Base-by-base conservation (phyloP, 2,113 vertebrate species). In the Hippocampus abdominalis region DNA sequence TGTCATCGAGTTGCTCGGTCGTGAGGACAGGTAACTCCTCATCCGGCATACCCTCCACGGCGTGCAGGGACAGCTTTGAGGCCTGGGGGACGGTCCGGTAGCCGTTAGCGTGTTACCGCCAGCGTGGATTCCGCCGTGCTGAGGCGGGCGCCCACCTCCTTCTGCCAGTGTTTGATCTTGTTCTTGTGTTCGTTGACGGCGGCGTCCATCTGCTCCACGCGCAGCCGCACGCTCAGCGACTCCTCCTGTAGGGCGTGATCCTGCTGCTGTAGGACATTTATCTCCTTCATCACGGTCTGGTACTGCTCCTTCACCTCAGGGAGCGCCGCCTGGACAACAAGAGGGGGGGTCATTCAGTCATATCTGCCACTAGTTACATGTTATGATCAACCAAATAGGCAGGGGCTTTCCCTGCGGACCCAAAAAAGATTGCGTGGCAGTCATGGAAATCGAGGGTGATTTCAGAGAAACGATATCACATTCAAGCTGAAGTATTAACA, bases 101-200 rank as follows among this genome's bases (percentile, higher is more conserved):
- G 56, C 27, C 6, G 57, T 32, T 60, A 60, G 15, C 2, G 16
- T 59, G 25, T 29, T 29, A 27, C 25, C 13, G 21, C 2, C n/a
- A 48, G 4, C 9, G 25, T 32, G 42, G 8, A 39, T 23, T 57
- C 18, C 3, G 0, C 21, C 0, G 32, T 7, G 32, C 12, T 1
- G 18, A 20, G 11, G 39, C 4, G 61, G 32, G 8, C n/a, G 63
- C 88, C 59, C 81, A 96, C 97, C 96, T 99, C 95, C 86, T 94
- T 98, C 49, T 96, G 93, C 95, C 95, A 99, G 72, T 97, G 91
- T 84, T 95, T 96, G 59, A 98, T 87, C 87, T 98, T 98, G 53
- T 89, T 91, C 79, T 94, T 94, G 84, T 95, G 93, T 68, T 97
- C 92, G 0, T 88, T 71, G 84, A 97, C 92, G 69, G 90, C 91